Base-by-base conservation (phyloP, 1,140 invertebrate genomes). In the Drosophila leontia region DNA sequence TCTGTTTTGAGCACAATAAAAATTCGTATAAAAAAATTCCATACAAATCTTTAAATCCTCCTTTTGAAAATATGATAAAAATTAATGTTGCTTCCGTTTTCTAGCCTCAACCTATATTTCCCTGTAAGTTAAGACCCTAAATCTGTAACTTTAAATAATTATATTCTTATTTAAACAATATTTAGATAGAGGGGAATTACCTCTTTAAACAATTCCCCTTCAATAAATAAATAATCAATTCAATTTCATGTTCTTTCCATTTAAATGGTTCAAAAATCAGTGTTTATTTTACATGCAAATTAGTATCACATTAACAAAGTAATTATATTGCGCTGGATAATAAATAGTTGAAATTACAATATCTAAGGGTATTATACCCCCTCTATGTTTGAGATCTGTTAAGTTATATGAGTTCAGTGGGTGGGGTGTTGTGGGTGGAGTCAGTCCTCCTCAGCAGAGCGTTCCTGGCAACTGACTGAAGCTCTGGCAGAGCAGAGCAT, bases 301-400 rank as follows among this genome's bases (percentile, higher is more conserved):
- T 67, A 80, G 76, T 88, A 88, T 90, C 85, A 90, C 85, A 90
- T 91, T 70, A 78, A 84, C 68, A 85, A 90, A 78, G 75, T 91
- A 79, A 74, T 75, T 90, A 82, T 90, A 90, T 90, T 90, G 85
- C 85, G 81, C 59, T 68, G 64, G 74, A 64, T 51, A 69, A 62
- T 53, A 84, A 88, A 87, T 88, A 88, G 80, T 62, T 88, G 76
- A 90, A 78, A 62, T 78, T 61, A 78, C 81, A 57, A 62, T 59
- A 71, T 48, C 59, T 56, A 19, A 69, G 48, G 42, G 69, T 45
- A 17, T 45, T 35, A 57, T 35, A 57, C 55, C 59, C 74, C 70
- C 60, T 50, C 34, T 37, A 39, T 45, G 41, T 55, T 59, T 90
- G 85, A 90, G 85, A 90, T 90, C 85, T 69, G 41, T 80, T 79